Evolutionary conservation across 2,888 invertebrate species (phyloP).

Genomic region (Luffia ferchaultella): DNA sequence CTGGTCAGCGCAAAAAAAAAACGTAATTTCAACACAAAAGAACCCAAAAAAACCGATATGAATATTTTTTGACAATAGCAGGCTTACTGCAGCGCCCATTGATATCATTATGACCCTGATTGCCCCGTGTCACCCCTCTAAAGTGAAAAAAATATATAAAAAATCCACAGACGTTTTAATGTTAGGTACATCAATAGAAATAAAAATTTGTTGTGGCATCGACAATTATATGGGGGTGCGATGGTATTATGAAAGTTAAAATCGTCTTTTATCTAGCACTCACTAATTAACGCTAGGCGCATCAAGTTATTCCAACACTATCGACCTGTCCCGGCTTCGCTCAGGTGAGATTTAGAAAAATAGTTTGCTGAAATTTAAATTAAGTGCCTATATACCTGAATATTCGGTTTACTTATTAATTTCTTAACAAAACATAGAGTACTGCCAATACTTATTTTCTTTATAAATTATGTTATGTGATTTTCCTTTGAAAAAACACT

Average conservation of each 20-base stretch:
- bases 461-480: too few species aligned
- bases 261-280: too few species aligned
- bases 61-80: constrained; percentile 33
- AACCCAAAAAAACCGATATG: constrained; percentile 35
- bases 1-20: constrained; percentile 47
- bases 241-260: too few species aligned
- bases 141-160: background rate
- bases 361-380: too few species aligned
- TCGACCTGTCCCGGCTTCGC: background rate
- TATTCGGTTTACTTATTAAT: too few species aligned
- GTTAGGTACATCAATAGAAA: background rate
- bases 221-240: background rate
- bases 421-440: too few species aligned
- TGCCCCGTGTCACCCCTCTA: constrained; percentile 5
- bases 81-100: background rate
- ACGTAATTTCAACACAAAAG: constrained; percentile 18
- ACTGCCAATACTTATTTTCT: too few species aligned
- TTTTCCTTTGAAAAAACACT: too few species aligned
- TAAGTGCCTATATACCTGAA: too few species aligned
- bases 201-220: background rate
- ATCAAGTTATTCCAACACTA: background rate
- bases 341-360: background rate
- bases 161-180: background rate
- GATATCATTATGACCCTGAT: constrained; percentile 5
- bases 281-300: too few species aligned